Base-by-base conservation (phyloP, 2,888 invertebrate species). In the Quadroppia sp. region DNA sequence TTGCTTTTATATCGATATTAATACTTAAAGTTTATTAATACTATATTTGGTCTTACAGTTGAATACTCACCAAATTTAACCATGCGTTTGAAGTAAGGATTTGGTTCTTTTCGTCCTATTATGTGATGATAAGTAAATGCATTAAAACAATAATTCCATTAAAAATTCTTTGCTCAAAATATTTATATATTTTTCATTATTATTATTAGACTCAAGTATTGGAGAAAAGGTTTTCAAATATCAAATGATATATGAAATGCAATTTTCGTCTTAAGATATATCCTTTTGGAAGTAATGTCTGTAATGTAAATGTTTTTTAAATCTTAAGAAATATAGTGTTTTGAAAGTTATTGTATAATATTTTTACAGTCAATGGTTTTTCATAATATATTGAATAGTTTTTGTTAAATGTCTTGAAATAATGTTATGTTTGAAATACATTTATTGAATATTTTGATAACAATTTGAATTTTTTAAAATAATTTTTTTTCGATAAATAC, bases 41-140 rank as follows among this genome's bases (percentile, higher is more conserved):
- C 13, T 28, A 56, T 56, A 28, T 0, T 23, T 56, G 28, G 20
- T 56, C 23, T 56, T 25, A 28, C 28, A 28, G 17, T 36, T 7
- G 15, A 76, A 77, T 71, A 92, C 94, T 92, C 89, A 95, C 94
- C 93, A 95, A 89, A 87, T 69, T 69, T 42, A 69, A 45, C 69
- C 69, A 96, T 86, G 94, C 91, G 88, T 95, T 96, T 85, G 94
- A 94, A 84, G 93, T 92, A 86, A 96, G 89, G 86, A 96, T 94
- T 89, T 95, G 95, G 87, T 94, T 96, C 89, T 96, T 97, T 89
- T 97, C 97, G 86, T 97, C 96, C 96, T 97, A 89, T 85, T 64
- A 69, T 36, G 15, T 36, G 61, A 64, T 69, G 69, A 69, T 15
- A 69, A 69, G 45, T 13, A 69, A 45, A 2, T 45, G 25, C 36